Percentiles rank a stretch among this genome's conserved stretches.
phyloP scores from a whole-genome alignment of 2,888 invertebrate species.

The Mesopsocus fuscifrons region DNA sequence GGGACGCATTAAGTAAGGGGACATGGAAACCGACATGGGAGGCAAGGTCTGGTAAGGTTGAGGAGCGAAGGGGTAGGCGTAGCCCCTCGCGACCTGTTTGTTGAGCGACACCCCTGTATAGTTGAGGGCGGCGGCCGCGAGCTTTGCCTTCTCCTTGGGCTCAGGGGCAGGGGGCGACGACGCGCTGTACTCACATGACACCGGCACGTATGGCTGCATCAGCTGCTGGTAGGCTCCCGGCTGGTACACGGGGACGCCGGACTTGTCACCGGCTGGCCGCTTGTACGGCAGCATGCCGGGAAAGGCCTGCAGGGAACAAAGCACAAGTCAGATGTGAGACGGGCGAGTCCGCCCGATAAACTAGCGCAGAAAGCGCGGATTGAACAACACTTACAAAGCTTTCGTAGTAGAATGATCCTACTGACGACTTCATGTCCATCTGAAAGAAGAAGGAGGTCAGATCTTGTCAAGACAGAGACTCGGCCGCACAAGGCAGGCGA shows the following conservation, averaged over 20 bases:
- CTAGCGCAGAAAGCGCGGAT: no score
- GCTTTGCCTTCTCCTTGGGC: constrained; percentile 15
- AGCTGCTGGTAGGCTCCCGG: constrained; percentile 80
- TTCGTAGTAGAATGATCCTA: constrained; percentile 90
- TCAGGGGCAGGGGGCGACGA: constrained; percentile 23
- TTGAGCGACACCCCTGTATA: constrained; percentile 53
- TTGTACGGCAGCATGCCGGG: constrained; percentile 92
- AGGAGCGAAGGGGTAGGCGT: constrained; percentile 28
- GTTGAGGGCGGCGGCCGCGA: constrained; percentile 38
- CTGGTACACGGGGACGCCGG: constrained; percentile 90
- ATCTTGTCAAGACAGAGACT: no score
- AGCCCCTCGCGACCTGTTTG: constrained; percentile 38
- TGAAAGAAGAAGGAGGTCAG: constrained; percentile 39
- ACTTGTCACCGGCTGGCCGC: constrained; percentile 90
- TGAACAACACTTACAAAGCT: constrained; percentile 66
- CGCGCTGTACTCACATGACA: constrained; percentile 92
- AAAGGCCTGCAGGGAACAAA: constrained; percentile 47
- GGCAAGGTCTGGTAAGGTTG: constrained; percentile 11
- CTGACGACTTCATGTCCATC: constrained; percentile 84
- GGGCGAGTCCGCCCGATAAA: no score
- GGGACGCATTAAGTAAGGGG: constrained; percentile 3
- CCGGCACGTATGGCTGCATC: constrained; percentile 95
- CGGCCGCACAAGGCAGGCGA: no score
- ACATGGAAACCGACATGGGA: not conserved
- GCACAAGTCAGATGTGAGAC: constrained; percentile 4